Evolutionary conservation across 2,888 invertebrate species (phyloP), one percentile per base, ranked within the genome.

Genomic region (Muscina levida): DNA sequence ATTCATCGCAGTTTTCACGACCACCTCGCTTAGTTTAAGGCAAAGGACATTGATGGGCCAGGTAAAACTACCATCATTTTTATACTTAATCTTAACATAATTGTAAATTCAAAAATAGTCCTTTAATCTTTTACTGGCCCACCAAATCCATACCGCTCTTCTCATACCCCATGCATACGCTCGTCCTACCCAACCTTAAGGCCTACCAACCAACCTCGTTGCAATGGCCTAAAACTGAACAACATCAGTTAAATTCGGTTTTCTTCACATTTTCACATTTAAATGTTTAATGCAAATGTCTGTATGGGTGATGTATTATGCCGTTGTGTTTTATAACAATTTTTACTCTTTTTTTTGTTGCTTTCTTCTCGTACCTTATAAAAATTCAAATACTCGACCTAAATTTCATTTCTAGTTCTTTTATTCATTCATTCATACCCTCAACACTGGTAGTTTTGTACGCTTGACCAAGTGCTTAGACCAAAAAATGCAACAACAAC

Each of bases 381-480:
- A 37, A 67, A 67, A 53, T 68, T 68, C 53, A 68, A 68, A 39
- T 42, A 68, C 68, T 68, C 68, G 68, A 68, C 68, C 68, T 56
- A 68, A 39, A 68, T 56, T 42, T 56, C 31, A 22, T 53, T 37
- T 68, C 13, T 53, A 17, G 17, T 68, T 37, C 5, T 51, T 31
- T 17, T 51, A 24, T 37, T 66, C 56, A 13, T 59, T 57, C 17
- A 31, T 66, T 48, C 37, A 17, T 53, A 19, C 37, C 22, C 22
- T 68, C 62, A 15, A 5, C 13, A 13, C 26, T 53, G 51, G 19
- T 15, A 37, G 37, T 51, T 22, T 53, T 13, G 19, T 53, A 37
- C 39, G 53, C 68, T 68, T 68, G 68, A 68, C 68, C 68, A 68
- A 68, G 68, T 68, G 42, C 39, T 42, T 53, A 68, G 53, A 53